Conservation (phyloP, 2,113 vertebrate species). For the Spheniscus mendiculus region DNA sequence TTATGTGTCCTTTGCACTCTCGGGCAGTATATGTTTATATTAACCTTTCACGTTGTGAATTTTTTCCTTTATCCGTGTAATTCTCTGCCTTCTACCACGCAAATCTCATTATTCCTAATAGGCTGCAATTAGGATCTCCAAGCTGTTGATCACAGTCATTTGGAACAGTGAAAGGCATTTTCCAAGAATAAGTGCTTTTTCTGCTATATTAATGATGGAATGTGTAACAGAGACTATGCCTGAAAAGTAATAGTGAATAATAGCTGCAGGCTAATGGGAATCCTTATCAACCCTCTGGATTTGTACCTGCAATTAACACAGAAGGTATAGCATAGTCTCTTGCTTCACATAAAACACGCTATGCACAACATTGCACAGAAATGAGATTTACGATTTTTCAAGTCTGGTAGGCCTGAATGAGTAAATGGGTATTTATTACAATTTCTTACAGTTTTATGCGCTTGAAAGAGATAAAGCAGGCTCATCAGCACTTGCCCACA, state of each 20-base stretch:
- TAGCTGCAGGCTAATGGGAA: conserved; percentile 1
- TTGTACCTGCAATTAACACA: background rate
- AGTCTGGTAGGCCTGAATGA: conserved; percentile 14
- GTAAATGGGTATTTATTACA: conserved; percentile 20
- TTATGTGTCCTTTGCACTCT: conserved; percentile 73
- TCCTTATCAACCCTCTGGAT: background rate
- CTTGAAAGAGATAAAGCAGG: conserved; percentile 17
- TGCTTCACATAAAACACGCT: background rate
- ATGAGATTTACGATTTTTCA: background rate
- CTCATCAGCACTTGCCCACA: conserved; percentile 5
- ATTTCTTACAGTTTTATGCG: conserved; percentile 23
- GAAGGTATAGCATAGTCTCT: background rate
- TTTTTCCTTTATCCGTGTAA: conserved; percentile 70
- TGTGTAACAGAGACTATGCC: conserved; percentile 15
- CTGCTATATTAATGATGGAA: conserved; percentile 57
- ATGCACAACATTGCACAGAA: rapidly evolving
- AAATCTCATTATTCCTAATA: conserved; percentile 85
- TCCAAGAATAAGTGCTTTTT: conserved; percentile 56
- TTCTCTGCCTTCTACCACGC: conserved; percentile 76
- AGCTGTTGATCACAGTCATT: conserved; percentile 64
- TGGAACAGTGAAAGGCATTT: conserved; percentile 8
- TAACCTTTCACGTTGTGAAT: conserved; percentile 79
- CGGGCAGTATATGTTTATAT: conserved; percentile 76
- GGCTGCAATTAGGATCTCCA: conserved; percentile 83
- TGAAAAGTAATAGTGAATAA: background rate